Evolutionary conservation across 2,888 invertebrate genomes (phyloP).

Genomic region (Ornithoptera alexandrae): DNA sequence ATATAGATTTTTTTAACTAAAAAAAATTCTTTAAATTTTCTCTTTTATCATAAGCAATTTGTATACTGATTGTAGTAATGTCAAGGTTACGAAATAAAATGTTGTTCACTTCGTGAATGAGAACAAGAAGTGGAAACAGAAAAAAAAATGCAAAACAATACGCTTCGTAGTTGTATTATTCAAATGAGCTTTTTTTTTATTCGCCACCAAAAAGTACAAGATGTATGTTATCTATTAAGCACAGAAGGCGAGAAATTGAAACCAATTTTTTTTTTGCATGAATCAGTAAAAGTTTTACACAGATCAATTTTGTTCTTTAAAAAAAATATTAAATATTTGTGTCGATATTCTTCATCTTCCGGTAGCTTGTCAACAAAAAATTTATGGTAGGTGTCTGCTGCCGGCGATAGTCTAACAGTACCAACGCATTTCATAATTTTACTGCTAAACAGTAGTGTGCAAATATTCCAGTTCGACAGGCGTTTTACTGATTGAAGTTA

Average conservation of each 20-base stretch:
- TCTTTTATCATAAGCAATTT: background rate
- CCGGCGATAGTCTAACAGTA: no score
- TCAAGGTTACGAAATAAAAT: background rate
- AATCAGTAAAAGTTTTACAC: background rate
- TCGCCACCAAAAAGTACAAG: background rate
- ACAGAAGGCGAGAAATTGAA: background rate
- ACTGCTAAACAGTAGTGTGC: no score
- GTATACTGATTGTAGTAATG: background rate
- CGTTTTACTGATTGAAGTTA: no score
- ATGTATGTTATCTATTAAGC: background rate
- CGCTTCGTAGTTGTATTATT: background rate
- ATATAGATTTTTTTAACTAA: no score
- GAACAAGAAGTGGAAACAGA: no score
- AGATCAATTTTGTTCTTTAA: background rate
- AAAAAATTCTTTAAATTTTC: no score
- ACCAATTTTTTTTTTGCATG: background rate
- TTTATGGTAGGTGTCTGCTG: no score
- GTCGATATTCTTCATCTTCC: no score
- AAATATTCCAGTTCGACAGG: no score
- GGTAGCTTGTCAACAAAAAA: no score
- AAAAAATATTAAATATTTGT: background rate
- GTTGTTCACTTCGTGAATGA: background rate
- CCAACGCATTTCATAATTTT: no score
- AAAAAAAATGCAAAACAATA: background rate
- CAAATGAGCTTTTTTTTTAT: conserved; percentile 1